Conservation (phyloP, 2,888 invertebrate species). For the Drosophila pseudotakahashii region DNA sequence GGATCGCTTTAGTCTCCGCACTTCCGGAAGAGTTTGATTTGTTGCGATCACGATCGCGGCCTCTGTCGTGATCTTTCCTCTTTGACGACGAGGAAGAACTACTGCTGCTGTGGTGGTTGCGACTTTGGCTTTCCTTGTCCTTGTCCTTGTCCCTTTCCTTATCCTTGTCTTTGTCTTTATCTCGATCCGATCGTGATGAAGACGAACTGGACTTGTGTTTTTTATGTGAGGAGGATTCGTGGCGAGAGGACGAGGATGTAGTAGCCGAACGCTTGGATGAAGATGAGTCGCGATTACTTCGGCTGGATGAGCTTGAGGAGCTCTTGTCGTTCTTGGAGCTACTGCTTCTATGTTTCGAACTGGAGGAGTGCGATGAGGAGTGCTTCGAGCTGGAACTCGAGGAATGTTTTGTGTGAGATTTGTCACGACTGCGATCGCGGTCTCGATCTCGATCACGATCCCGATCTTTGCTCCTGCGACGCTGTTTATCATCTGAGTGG, state of each 20-base stretch:
- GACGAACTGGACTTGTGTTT: constrained; percentile 68
- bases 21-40: constrained; percentile 50
- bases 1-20: constrained; percentile 22
- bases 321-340: constrained; percentile 64
- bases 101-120: constrained; percentile 54
- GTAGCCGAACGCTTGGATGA: constrained; percentile 59
- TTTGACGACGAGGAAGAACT: constrained; percentile 60
- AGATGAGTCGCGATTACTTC: constrained; percentile 56
- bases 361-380: constrained; percentile 60
- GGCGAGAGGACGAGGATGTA: constrained; percentile 52
- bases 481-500: constrained; percentile 55
- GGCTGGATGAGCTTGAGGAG: constrained; percentile 53
- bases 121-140: constrained; percentile 57
- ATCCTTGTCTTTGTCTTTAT: constrained; percentile 40
- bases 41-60: constrained; percentile 52
- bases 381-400: constrained; percentile 67
- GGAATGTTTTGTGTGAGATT: constrained; percentile 60
- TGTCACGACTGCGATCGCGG: constrained; percentile 57
- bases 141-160: constrained; percentile 16
- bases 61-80: constrained; percentile 47
- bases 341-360: constrained; percentile 66
- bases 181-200: constrained; percentile 64
- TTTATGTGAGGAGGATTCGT: constrained; percentile 56
- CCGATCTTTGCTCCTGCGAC: constrained; percentile 49
- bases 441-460: constrained; percentile 57